A percentile compares a stretch with the other conserved stretches of the same genome.
Conservation (phyloP, 2,113 vertebrate species). For the Sebastes fasciatus region DNA sequence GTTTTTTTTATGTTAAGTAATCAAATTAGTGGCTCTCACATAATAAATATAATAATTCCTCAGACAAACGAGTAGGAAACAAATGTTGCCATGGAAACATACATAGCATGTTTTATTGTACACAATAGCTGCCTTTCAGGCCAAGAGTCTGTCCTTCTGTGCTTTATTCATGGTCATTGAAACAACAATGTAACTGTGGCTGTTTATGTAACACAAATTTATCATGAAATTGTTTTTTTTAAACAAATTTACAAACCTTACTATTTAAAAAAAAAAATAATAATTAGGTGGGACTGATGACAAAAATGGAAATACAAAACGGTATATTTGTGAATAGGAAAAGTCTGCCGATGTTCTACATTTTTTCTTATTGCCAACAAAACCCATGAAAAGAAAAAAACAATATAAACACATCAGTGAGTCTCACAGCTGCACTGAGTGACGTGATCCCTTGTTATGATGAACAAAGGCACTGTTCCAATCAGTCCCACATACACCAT, state of each 20-base stretch:
- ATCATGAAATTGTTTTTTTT: not conserved
- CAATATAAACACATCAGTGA: not conserved
- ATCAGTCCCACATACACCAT: not conserved
- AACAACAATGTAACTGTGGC: not conserved
- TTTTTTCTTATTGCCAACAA: not conserved
- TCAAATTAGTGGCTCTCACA: not conserved
- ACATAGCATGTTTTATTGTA: conserved; percentile 19
- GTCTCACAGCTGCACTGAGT: not conserved
- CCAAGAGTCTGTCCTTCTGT: not conserved
- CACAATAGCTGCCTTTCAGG: not conserved
- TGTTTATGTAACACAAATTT: not conserved
- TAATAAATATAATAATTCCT: not conserved
- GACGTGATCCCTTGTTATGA: not conserved
- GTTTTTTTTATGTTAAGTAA: not conserved
- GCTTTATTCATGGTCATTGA: not conserved
- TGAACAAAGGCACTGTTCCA: not conserved
- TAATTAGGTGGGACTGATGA: not conserved
- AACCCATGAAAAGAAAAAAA: not conserved
- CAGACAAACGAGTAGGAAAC: not conserved
- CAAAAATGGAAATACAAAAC: not conserved
- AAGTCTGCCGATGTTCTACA: not conserved
- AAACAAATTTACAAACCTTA: not conserved
- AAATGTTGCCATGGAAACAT: conserved; percentile 24
- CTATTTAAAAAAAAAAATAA: not conserved
- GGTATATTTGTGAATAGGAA: not conserved